Percentiles rank a stretch among this genome's conserved stretches.
These are phyloP conservation scores for Cydia fagiglandana DNA, from an alignment of 1,140 invertebrate genomes.

Conservation along the genomic window DNA sequence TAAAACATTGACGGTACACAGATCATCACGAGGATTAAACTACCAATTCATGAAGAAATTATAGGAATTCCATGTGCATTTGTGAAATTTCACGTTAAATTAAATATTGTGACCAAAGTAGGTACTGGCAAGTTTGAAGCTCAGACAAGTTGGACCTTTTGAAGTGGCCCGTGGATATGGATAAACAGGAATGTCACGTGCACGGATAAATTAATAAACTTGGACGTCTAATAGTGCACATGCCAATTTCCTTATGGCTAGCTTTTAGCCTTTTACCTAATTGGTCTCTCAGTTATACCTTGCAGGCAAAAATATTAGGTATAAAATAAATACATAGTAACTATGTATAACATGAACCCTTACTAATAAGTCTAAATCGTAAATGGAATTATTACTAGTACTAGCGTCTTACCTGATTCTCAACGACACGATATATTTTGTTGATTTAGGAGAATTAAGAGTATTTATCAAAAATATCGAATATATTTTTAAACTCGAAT, in stretches of 20 bases:
- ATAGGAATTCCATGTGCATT: neutral
- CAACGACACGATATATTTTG: neutral
- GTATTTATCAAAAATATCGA: too few species aligned
- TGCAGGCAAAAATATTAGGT: too few species aligned
- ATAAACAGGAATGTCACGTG: conserved; percentile 1
- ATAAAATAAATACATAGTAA: too few species aligned
- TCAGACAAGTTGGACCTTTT: neutral
- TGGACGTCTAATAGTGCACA: neutral
- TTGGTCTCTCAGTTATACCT: too few species aligned
- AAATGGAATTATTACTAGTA: too few species aligned
- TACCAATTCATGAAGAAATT: neutral
- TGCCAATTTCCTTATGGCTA: neutral
- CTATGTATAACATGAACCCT: too few species aligned
- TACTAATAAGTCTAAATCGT: too few species aligned
- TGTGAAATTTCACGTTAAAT: neutral
- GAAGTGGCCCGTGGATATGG: conserved; percentile 1
- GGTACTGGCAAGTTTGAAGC: neutral
- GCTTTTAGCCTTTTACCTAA: neutral
- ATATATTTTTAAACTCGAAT: too few species aligned
- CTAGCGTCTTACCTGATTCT: too few species aligned
- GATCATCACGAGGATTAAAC: too few species aligned
- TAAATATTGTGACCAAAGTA: neutral
- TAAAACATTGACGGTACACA: too few species aligned
- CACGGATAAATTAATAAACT: conserved; percentile 6
- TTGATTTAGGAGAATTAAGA: neutral